Evolutionary conservation across 2,113 vertebrate genomes (phyloP), one percentile per base, ranked within the genome.

Genomic region (Oncorhynchus clarkii): DNA sequence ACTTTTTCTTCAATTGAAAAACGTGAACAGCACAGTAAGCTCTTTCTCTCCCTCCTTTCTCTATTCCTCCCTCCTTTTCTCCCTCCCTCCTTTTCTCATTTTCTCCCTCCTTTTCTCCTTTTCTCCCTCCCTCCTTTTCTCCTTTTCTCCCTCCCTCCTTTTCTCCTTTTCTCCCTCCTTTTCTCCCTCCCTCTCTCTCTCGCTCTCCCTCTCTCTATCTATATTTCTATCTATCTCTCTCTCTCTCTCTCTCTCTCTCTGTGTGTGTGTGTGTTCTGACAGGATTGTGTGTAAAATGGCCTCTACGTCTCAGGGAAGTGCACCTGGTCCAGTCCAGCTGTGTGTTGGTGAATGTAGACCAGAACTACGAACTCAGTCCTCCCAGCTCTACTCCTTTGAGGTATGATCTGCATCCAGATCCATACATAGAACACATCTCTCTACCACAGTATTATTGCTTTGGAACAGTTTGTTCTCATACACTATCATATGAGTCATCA

Each of bases 211-310:
- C 70, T 27, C 39, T 39, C 34, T 7, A 1, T 34, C 4, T 34
- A 5, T 31, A 3, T 31, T 5, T 34, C 73, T 69, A 3, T 1
- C 72, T 39, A 11, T 68, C 12, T 39, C 24, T 76, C 16, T 76
- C 6, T 72, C 71, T 49, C 68, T 86, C 71, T 69, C 2, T 1
- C 70, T 39, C n/a, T 68, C 20, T 45, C 24, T 76, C 20, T 76
- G 4, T 39, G 18, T 57, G 29, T 69, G 71, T 72, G 72, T 74
- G 22, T 26, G 64, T 34, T 8, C 22, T 87, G 87, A 26, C 91
- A 99, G 98, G 93, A 98, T 99, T 66, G 97, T 99, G 79, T 99
- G 98, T 79, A 96, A 99, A 87, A 99, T 99, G 96, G 92, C 94
- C 5, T 93, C 91, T 2, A 93, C 97, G 0, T 90, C 93, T 0